phyloP scores from a whole-genome alignment of 2,113 vertebrate species.

The Eudyptes chrysolophus region DNA sequence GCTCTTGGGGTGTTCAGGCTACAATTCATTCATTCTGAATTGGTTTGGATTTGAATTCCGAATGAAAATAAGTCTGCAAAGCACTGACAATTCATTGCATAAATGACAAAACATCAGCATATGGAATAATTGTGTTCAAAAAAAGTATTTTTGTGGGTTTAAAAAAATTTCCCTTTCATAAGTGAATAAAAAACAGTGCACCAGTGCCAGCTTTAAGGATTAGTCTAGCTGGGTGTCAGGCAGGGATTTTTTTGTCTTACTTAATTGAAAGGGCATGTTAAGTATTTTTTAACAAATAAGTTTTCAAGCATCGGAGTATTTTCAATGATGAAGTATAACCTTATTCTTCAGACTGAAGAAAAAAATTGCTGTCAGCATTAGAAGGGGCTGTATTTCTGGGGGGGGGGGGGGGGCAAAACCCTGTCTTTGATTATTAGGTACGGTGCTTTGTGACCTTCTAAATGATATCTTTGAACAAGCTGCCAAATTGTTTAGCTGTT shows the following conservation, averaged over 20 bases:
- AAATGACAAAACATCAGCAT: neutral
- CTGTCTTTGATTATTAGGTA: neutral
- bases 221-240: neutral
- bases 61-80: neutral
- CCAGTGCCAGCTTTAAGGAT: neutral
- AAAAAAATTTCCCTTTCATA: neutral
- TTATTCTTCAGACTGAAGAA: conserved; percentile 3
- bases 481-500: conserved; percentile 14
- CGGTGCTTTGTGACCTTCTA: neutral
- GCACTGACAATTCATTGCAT: neutral
- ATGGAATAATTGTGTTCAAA: neutral
- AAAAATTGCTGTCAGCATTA: conserved; percentile 4
- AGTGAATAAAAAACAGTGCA: neutral
- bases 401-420: neutral
- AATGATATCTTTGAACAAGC: neutral
- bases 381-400: neutral
- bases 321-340: conserved; percentile 14
- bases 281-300: conserved; percentile 4
- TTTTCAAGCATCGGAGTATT: conserved; percentile 3
- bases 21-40: neutral
- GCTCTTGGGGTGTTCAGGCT: neutral
- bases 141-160: neutral
- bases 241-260: neutral
- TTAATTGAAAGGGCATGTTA: neutral
- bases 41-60: neutral